phyloP scores from a whole-genome alignment of 2,113 vertebrate genomes.

The Potamarius usumacintae region DNA sequence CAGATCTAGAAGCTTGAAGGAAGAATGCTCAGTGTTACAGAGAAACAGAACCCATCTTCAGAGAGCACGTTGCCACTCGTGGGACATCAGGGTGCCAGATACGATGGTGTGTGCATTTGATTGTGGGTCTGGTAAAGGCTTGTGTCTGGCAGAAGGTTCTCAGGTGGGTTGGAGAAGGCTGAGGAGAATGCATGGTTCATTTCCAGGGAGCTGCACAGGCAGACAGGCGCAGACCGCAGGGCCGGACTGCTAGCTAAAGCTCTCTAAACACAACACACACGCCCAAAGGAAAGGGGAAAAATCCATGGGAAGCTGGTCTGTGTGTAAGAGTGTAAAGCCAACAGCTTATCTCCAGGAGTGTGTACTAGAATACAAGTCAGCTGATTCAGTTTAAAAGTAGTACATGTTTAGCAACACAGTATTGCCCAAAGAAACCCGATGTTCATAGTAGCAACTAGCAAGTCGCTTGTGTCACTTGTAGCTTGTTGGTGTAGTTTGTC shows the following conservation, averaged over 20 bases:
- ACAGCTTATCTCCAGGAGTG: conserved; percentile 16
- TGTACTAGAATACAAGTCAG: conserved; percentile 55
- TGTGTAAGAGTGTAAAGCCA: conserved; percentile 13
- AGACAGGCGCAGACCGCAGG: conserved; percentile 66
- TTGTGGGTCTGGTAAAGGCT: conserved; percentile 17
- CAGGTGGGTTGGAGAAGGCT: conserved; percentile 56
- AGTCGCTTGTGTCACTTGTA: not conserved
- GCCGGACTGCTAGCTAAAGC: conserved; percentile 39
- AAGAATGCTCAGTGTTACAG: not conserved
- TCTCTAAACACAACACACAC: conserved; percentile 37
- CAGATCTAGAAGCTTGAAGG: not conserved
- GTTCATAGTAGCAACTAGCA: not conserved
- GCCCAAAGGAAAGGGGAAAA: conserved; percentile 29
- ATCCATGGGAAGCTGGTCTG: not conserved
- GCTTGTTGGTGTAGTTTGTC: not conserved
- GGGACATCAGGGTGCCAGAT: not conserved
- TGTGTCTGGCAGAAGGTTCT: conserved; percentile 16
- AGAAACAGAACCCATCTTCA: not conserved
- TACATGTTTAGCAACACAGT: not conserved
- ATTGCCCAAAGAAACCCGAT: not conserved
- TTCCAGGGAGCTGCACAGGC: conserved; percentile 54
- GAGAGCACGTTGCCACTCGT: not conserved
- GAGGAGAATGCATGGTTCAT: conserved; percentile 62
- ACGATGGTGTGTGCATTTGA: not conserved
- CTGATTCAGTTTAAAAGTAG: not conserved